These are phyloP conservation scores for Bombus vancouverensis DNA, from an alignment of 1,140 invertebrate genomes.

Conservation along the genomic window DNA sequence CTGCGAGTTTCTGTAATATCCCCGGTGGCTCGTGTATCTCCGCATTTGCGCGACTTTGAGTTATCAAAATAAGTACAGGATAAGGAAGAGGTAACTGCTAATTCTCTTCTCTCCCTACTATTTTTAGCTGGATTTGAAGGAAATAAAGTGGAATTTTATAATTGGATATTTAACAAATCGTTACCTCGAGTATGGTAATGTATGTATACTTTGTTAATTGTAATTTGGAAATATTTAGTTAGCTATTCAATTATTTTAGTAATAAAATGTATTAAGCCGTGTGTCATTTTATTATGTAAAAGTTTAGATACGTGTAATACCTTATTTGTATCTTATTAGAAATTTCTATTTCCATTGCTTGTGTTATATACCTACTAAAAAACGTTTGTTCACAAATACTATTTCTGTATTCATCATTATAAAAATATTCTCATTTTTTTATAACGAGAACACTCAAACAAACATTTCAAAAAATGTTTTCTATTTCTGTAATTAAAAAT, in stretches of 20 bases:
- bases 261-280: background rate
- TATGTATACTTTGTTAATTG: background rate
- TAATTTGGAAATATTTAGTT: background rate
- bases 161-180: background rate
- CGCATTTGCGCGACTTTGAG: conserved; percentile 46
- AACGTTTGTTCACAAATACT: too few relatives aligned
- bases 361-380: too few relatives aligned
- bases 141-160: too few relatives aligned
- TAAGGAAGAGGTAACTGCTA: background rate
- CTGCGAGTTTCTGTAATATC: conserved; percentile 70
- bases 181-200: background rate
- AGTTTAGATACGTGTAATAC: background rate
- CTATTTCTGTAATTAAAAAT: too few relatives aligned
- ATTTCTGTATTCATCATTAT: too few relatives aligned
- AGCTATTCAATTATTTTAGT: background rate
- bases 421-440: background rate
- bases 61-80: conserved; percentile 29
- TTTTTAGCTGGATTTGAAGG: background rate
- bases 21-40: conserved; percentile 53
- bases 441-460: background rate
- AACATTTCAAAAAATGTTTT: too few relatives aligned
- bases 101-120: background rate
- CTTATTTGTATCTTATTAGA: background rate
- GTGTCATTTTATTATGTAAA: background rate
- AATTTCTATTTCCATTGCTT: background rate